Evolutionary conservation across 2,113 vertebrate species (phyloP).

Genomic region (Montifringilla adamsi): DNA sequence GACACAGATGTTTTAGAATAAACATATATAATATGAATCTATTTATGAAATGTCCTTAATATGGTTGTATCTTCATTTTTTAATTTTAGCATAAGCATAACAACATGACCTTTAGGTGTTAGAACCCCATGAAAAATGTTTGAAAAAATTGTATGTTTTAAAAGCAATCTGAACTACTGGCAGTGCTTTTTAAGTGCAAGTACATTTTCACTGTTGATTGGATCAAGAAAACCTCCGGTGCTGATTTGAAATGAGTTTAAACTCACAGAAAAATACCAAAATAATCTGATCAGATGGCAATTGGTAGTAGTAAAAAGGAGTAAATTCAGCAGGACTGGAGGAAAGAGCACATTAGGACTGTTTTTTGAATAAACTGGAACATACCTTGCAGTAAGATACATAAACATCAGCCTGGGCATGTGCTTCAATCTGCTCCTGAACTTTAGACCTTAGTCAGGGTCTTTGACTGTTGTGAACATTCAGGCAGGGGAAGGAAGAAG

Average conservation of each 20-base stretch:
- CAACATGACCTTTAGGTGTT: background rate
- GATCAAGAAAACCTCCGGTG: background rate
- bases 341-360: background rate
- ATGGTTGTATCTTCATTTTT: background rate
- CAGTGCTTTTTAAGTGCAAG: rapidly evolving
- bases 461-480: background rate
- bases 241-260: background rate
- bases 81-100: background rate
- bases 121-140: background rate
- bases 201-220: background rate
- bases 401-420: rapidly evolving
- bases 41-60: background rate
- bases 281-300: background rate
- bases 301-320: background rate
- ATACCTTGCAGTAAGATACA: background rate
- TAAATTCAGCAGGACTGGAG: background rate
- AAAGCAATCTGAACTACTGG: background rate
- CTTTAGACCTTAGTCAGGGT: background rate
- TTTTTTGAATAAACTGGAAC: background rate
- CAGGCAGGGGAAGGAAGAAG: background rate
- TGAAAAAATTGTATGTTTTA: background rate
- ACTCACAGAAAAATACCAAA: background rate
- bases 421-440: background rate
- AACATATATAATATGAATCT: background rate
- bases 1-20: background rate